These are phyloP conservation scores for Calliphora vicina DNA, from an alignment of 1,140 invertebrate genomes.

Conservation along the genomic window DNA sequence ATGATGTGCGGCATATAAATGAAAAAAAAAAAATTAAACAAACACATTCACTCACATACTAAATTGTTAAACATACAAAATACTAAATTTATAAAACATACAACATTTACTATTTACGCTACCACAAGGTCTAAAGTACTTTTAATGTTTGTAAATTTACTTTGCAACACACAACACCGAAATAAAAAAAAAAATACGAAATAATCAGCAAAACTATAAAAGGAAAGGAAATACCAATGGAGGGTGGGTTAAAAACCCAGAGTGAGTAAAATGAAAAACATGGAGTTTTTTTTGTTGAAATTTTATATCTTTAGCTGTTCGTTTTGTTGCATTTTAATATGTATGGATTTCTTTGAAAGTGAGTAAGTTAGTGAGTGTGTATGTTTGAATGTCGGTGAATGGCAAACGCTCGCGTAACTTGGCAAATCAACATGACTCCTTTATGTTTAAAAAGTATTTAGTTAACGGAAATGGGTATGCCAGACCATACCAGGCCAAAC, in stretches of 20 bases:
- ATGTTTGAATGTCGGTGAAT: neutral
- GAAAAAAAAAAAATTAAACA: neutral
- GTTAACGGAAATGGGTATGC: conserved; percentile 12
- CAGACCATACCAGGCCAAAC: neutral
- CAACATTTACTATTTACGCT: no score
- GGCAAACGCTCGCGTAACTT: neutral
- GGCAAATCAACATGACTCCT: conserved; percentile 4
- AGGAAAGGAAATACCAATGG: neutral
- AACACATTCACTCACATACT: no score
- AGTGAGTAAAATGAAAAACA: neutral
- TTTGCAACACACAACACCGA: no score
- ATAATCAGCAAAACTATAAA: neutral
- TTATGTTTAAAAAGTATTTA: neutral
- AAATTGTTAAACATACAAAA: no score
- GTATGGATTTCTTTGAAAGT: neutral
- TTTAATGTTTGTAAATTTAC: no score
- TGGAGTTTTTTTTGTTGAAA: neutral
- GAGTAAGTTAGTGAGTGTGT: no score
- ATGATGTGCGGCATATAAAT: conserved; percentile 18
- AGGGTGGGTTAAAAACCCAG: neutral
- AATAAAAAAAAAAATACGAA: no score
- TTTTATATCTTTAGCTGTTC: neutral
- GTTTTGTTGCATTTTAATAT: neutral
- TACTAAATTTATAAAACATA: no score
- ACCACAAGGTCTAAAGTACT: no score